Evolutionary conservation across 2,797 vertebrate species (phyloP), one percentile per base, ranked within the genome.

Genomic region (Notolabrus celidotus): DNA sequence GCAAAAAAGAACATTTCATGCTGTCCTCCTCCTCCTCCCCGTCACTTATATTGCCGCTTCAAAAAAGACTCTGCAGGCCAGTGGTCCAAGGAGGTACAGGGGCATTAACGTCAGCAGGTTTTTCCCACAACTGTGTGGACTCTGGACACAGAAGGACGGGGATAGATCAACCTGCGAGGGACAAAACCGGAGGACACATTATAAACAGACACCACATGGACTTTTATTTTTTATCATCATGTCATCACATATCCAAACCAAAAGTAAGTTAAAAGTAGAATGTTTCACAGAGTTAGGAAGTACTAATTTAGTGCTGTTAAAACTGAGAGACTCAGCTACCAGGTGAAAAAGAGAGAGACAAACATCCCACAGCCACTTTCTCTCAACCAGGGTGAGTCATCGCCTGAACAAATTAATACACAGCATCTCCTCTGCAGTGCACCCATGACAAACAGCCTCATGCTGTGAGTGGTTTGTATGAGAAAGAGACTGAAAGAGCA

Each of bases 351-450:
- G 55, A 68, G 57, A 67, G 58, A 73, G 50, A 80, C 58, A 77
- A 82, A 84, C 77, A 80, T 73, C 78, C 74, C 57, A 72, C 79
- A 79, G 58, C 78, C 56, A 78, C 77, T 87, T 70, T 51, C 78
- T 88, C 82, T 85, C 62, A 79, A 71, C 56, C 69, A 62, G 80
- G 62, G 65, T 91, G 90, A 93, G 87, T 92, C 91, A 93, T 89
- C 57, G 57, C 81, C 75, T 82, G 66, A 85, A 82, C 82, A 89
- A 84, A 92, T 88, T 57, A 90, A 90, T 70, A 86, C 74, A 81
- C 71, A 70, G 84, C 75, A 43, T 87, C 83, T 88, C 82, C 74
- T 83, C 85, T 86, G 79, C 84, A 82, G 71, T 83, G 80, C 81
- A 80, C 71, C 77, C 71, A 45, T 86, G 85, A 89, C 83, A 79